A percentile compares a stretch with the other conserved stretches of the same genome.
Evolutionary conservation across 2,797 vertebrate genomes (phyloP).

Genomic region (Rhinogobio ventralis): DNA sequence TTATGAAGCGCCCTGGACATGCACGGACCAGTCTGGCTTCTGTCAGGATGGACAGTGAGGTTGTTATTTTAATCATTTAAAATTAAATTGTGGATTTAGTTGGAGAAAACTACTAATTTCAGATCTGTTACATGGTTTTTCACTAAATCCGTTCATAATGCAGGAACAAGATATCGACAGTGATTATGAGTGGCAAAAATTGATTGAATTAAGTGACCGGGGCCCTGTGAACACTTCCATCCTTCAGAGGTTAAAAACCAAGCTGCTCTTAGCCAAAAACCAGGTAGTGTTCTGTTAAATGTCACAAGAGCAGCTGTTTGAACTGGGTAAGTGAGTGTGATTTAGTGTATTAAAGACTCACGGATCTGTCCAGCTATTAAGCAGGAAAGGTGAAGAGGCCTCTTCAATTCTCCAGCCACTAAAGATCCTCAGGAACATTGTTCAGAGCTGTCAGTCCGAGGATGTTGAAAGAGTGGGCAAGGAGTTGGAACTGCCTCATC

Average conservation of each 20-base stretch:
- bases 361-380: constrained; percentile 76
- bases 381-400: constrained; percentile 73
- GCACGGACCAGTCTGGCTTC: constrained; percentile 55
- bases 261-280: constrained; percentile 74
- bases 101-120: neutral
- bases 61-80: constrained; percentile 52
- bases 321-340: constrained; percentile 1
- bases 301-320: neutral
- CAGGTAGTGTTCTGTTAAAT: constrained; percentile 74
- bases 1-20: constrained; percentile 56
- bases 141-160: constrained; percentile 5
- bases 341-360: constrained; percentile 13
- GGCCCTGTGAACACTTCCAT: constrained; percentile 72
- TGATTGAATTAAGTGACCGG: constrained; percentile 71
- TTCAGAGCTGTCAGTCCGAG: constrained; percentile 71
- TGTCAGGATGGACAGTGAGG: constrained; percentile 72
- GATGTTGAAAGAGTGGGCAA: constrained; percentile 67
- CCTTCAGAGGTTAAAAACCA: constrained; percentile 72
- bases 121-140: neutral
- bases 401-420: constrained; percentile 75
- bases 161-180: constrained; percentile 85
- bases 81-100: neutral
- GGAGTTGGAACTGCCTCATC: constrained; percentile 78
- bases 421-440: constrained; percentile 78
- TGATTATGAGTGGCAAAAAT: constrained; percentile 81